phyloP scores from a whole-genome alignment of 2,113 vertebrate species.

The Elephas maximus region DNA sequence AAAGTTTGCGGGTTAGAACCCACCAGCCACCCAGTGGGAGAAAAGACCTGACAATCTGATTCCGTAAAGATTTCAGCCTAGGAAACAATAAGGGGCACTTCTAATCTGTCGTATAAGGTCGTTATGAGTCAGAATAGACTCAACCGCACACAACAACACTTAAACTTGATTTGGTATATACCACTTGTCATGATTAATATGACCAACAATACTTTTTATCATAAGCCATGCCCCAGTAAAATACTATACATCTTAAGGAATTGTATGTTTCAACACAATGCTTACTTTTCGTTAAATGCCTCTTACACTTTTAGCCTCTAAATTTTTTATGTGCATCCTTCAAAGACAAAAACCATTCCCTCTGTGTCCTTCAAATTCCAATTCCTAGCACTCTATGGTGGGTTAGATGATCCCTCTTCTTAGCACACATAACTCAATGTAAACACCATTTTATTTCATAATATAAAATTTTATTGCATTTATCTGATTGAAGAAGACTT shows the following conservation, averaged over 20 bases:
- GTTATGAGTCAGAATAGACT: neutral
- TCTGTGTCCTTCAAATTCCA: neutral
- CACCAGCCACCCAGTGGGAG: too few relatives aligned
- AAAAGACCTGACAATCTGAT: too few relatives aligned
- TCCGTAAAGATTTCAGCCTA: too few relatives aligned
- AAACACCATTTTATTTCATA: neutral
- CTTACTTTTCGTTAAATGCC: neutral
- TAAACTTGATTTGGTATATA: neutral
- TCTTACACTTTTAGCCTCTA: neutral
- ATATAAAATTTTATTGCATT: neutral
- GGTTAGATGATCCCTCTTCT: neutral
- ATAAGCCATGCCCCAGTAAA: neutral
- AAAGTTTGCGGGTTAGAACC: too few relatives aligned
- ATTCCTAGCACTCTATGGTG: neutral
- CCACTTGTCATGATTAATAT: neutral
- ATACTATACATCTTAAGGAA: neutral
- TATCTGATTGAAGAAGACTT: neutral
- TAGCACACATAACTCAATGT: neutral
- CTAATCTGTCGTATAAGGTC: too few relatives aligned
- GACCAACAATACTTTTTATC: neutral
- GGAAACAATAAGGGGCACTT: too few relatives aligned
- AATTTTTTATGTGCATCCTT: neutral
- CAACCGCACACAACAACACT: neutral
- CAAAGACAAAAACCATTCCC: neutral
- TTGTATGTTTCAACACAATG: neutral